Percentiles rank a stretch among this genome's conserved stretches.
phyloP scores from a whole-genome alignment of 2,797 vertebrate species.

The Tauraco hartlaubi region DNA sequence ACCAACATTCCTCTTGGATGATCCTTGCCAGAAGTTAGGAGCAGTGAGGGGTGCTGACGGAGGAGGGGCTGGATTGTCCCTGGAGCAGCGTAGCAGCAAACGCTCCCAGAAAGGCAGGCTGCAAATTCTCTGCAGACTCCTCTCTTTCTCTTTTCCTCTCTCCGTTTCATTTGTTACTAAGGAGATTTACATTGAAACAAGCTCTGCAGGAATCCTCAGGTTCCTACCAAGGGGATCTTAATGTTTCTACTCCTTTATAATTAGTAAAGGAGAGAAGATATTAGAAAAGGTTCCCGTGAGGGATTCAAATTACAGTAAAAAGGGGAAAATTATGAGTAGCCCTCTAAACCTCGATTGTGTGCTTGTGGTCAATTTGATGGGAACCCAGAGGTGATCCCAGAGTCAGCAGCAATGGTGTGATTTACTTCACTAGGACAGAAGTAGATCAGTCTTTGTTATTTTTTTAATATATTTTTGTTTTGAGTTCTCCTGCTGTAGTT shows the following conservation, averaged over 20 bases:
- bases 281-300: background rate
- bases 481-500: background rate
- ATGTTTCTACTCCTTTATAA: conserved; percentile 14
- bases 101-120: background rate
- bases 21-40: background rate
- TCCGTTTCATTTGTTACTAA: conserved; percentile 68
- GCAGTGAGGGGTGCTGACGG: background rate
- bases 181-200: conserved; percentile 65
- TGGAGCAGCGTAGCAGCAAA: background rate
- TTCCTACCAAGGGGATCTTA: conserved; percentile 21
- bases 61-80: background rate
- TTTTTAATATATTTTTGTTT: background rate
- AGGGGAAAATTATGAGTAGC: background rate
- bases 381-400: background rate
- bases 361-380: background rate
- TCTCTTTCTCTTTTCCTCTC: background rate
- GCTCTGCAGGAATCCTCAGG: conserved; percentile 57
- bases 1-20: background rate
- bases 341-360: background rate
- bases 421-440: background rate
- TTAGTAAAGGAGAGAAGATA: background rate
- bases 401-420: background rate
- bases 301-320: background rate
- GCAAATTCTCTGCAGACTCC: background rate
- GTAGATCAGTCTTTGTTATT: background rate